Base-by-base conservation (phyloP, 2,113 vertebrate species). In the Tetrao urogallus region DNA sequence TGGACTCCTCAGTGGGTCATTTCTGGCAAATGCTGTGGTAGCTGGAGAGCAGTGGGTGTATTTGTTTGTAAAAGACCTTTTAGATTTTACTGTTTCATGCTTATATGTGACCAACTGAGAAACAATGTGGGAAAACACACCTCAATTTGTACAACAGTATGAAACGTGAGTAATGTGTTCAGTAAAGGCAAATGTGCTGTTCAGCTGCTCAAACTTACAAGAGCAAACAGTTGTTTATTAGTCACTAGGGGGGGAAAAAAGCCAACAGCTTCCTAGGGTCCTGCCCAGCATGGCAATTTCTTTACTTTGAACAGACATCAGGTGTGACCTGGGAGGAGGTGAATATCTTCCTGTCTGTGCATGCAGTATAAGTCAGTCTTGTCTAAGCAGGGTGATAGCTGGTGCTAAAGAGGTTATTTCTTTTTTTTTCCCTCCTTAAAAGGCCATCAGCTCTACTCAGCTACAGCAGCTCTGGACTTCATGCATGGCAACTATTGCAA, bases 401-500 rank as follows among this genome's bases (percentile, higher is more conserved):
- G 12, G 32, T 38, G 28, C 27, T 15, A 50, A 21, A 6, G 27
- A 14, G 27, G 34, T 12, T n/a, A 32, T 40, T 34, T 22, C 20
- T 30, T 32, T 2, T 13, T 6, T 47, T 47, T 6, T 18, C 65
- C 65, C 13, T 66, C 76, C 45, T 40, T 74, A 11, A 47, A 87
- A 47, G 8, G 2, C 14, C 6, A 32, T 28, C 54, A 38, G 0
- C 8, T 12, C 57, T 45, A 61, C 36, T 48, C 34, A 70, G 16
- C 28, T 77, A 5, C 13, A 52, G 9, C 8, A 58, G 16, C 22
- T 13, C 7, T 42, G 32, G 21, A 5, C 3, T 82, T 52, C 11
- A 8, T 1, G 0, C 4, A 11, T 13, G 3, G 32, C 43, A 80
- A 12, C 43, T 19, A 42, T 1, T 52, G 36, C 7, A 17, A 64